Base-by-base conservation (phyloP, 1,140 invertebrate species). In the Calliphora vicina region DNA sequence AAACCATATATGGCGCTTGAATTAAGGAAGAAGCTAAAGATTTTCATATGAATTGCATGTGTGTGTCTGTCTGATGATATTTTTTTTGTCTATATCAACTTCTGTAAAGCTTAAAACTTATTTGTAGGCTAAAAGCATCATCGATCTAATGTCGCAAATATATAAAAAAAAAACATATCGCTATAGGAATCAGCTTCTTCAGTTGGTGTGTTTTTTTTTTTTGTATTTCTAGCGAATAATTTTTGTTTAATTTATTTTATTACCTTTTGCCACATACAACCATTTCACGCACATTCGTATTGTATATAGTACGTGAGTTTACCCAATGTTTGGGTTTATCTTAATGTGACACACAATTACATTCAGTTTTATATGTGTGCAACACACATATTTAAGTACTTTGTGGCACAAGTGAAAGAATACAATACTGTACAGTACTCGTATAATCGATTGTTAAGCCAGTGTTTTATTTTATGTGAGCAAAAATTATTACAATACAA, bases 81-180 rank as follows among this genome's bases (percentile, higher is more conserved):
- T n/a, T n/a, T 17, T 67, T n/a, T 20, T 67, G 61, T 23, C n/a
- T 43, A n/a, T 42, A 20, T 42, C 73, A 42, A 42, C 50, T 57
- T 57, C 17, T 57, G 2, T 57, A 67, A 67, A 25, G 20, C 20
- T 67, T 67, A 25, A 67, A 43, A 78, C 74, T 78, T 78, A 78
- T 78, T 78, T n/a, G 74, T 78, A 78, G 74, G 74, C 74, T 78
- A 78, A 23, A 43, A 78, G 42, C 74, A 78, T 78, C 74, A 78
- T 78, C 35, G 35, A 78, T 78, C 74, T 43, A 45, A 78, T 23
- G 35, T 43, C 61, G 61, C 61, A 25, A 23, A n/a, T n/a, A n/a
- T n/a, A n/a, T n/a, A 67, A 57, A 57, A 57, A 17, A 57, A 57
- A 57, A 57, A 0, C 50, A 67, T 25, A 67, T 67, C 61, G 61